Conservation (phyloP, 2,888 invertebrate genomes). For the Heliconius hortense region DNA sequence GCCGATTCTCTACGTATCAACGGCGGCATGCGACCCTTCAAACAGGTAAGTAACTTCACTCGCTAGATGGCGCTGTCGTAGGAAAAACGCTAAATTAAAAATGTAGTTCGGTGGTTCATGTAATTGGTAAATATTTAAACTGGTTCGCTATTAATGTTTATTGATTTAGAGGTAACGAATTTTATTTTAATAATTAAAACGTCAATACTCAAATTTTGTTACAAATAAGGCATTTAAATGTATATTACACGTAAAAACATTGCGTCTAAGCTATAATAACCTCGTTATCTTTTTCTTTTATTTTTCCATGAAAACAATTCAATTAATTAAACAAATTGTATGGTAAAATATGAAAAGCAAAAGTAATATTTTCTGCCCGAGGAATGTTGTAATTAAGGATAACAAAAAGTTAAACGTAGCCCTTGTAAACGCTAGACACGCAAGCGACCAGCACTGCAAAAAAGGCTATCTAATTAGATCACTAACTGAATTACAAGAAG, state of each 20-base stretch:
- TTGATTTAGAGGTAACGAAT: neutral
- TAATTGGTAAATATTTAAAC: neutral
- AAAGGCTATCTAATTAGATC: constrained; percentile 56
- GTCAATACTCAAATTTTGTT: neutral
- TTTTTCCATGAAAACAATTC: constrained; percentile 17
- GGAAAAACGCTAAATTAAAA: neutral
- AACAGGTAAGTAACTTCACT: constrained; percentile 87
- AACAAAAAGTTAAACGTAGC: constrained; percentile 15
- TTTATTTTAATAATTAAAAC: neutral
- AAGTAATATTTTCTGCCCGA: constrained; percentile 8
- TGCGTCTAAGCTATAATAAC: neutral
- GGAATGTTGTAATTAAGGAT: constrained; percentile 19
- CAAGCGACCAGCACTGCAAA: constrained; percentile 40
- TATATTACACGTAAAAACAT: neutral
- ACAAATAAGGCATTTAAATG: neutral
- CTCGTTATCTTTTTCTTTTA: neutral
- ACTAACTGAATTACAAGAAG: constrained; percentile 55
- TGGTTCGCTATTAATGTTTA: neutral
- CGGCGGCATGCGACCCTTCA: constrained; percentile 97
- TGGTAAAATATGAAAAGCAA: constrained; percentile 10
- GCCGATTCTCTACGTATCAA: constrained; percentile 97
- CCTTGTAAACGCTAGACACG: constrained; percentile 39
- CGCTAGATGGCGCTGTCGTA: constrained; percentile 67
- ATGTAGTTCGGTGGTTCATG: neutral
- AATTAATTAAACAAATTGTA: constrained; percentile 16